phyloP scores from a whole-genome alignment of 23 tunicate genomes.

The Halocynthia aurantium region DNA sequence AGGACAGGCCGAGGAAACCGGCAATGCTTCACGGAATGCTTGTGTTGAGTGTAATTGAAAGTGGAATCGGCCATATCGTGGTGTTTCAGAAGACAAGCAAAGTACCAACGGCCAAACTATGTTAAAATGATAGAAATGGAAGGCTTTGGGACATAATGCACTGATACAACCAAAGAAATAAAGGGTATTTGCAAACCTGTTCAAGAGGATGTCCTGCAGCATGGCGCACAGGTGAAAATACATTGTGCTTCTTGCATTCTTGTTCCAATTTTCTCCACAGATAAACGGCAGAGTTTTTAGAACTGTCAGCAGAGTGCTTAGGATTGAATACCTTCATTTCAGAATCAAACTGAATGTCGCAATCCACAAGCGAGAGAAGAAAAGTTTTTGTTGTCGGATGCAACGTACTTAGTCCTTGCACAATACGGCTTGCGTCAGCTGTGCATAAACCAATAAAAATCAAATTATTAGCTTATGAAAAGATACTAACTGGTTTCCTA shows the following conservation, averaged over 20 bases:
- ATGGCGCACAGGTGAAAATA: neutral
- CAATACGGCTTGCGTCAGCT: too few relatives aligned
- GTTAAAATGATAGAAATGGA: too few relatives aligned
- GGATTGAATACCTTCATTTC: too few relatives aligned
- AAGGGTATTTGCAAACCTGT: neutral
- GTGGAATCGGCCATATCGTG: slow-evolving; percentile 58
- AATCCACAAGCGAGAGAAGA: neutral
- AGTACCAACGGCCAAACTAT: slow-evolving; percentile 46
- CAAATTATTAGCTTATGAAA: too few relatives aligned
- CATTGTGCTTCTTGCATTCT: neutral
- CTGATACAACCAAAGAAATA: too few relatives aligned
- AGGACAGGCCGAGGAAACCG: slow-evolving; percentile 16
- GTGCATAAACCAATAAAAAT: too few relatives aligned
- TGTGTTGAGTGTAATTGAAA: slow-evolving; percentile 15
- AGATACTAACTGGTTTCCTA: too few relatives aligned
- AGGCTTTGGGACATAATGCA: too few relatives aligned
- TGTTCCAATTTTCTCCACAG: slow-evolving; percentile 20
- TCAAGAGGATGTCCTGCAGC: slow-evolving; percentile 1
- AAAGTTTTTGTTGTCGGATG: neutral
- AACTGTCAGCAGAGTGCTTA: too few relatives aligned
- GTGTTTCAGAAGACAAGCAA: slow-evolving; percentile 78
- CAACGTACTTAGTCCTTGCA: too few relatives aligned
- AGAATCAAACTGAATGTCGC: too few relatives aligned
- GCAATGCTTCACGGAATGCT: slow-evolving; percentile 1
- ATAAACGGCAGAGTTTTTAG: neutral